Conservation (phyloP, 2,888 invertebrate species). For the Drosophila limbata region DNA sequence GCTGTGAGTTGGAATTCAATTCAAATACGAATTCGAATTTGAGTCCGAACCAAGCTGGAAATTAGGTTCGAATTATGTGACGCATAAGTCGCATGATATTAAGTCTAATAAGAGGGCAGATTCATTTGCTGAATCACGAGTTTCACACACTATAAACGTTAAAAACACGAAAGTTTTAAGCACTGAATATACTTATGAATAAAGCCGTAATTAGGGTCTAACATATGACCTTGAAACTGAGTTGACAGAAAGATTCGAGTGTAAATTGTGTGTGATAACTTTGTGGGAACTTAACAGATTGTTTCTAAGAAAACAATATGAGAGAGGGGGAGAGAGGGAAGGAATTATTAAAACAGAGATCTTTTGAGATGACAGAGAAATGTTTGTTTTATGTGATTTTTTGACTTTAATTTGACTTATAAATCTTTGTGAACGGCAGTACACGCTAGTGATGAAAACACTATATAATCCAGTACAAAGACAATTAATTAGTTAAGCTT, state of each 20-base stretch:
- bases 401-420: neutral
- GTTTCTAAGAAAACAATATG: constrained; percentile 9
- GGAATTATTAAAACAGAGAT: constrained; percentile 1
- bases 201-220: constrained; percentile 38
- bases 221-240: constrained; percentile 24
- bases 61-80: constrained; percentile 20
- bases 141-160: constrained; percentile 10
- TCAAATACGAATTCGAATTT: constrained; percentile 11
- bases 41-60: constrained; percentile 12
- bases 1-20: constrained; percentile 6
- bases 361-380: neutral
- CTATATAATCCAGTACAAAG: constrained; percentile 16
- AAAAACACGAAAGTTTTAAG: neutral
- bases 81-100: constrained; percentile 27
- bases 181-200: constrained; percentile 38
- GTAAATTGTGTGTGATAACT: constrained; percentile 1
- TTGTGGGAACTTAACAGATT: constrained; percentile 1
- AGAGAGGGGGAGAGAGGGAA: neutral
- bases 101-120: constrained; percentile 30
- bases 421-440: neutral
- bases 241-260: constrained; percentile 11
- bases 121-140: constrained; percentile 42
- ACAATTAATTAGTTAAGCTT: constrained; percentile 48
- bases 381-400: neutral
- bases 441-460: no score